Evolutionary conservation across 2,888 invertebrate genomes (phyloP).

Genomic region (Temnothorax unifasciatus): DNA sequence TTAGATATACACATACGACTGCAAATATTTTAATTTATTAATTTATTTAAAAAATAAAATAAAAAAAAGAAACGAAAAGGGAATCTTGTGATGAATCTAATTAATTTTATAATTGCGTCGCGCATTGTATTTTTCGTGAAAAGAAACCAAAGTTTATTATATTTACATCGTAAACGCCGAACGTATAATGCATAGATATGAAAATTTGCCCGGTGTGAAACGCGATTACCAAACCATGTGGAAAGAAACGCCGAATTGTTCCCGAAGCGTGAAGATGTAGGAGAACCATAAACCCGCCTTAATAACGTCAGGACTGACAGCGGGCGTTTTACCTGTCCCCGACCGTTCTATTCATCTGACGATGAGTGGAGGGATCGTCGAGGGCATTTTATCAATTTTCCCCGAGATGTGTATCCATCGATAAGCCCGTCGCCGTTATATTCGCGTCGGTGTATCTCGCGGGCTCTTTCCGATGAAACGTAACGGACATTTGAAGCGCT

Average conservation of each 20-base stretch:
- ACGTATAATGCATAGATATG: background rate
- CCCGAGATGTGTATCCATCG: slow-evolving; percentile 25
- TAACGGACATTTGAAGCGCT: slow-evolving; percentile 48
- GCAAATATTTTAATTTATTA: background rate
- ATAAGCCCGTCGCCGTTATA: slow-evolving; percentile 31
- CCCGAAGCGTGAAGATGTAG: slow-evolving; percentile 8
- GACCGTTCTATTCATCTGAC: background rate
- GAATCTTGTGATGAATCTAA: background rate
- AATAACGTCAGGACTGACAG: slow-evolving; percentile 51
- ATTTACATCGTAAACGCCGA: background rate
- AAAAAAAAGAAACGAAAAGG: too few relatives aligned
- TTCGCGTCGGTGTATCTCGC: slow-evolving; percentile 41
- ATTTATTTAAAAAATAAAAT: background rate
- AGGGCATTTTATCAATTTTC: slow-evolving; percentile 60
- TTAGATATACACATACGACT: background rate
- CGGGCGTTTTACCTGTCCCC: slow-evolving; percentile 25
- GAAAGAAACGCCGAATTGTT: slow-evolving; percentile 14
- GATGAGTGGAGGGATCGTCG: slow-evolving; percentile 22
- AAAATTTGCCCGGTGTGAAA: slow-evolving; percentile 14
- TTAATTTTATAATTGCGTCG: background rate
- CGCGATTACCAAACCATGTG: slow-evolving; percentile 6
- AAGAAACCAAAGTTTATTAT: background rate
- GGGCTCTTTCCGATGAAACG: slow-evolving; percentile 25
- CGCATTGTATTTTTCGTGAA: background rate
- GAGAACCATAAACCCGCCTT: slow-evolving; percentile 58